Conservation (phyloP, 1,140 invertebrate genomes). For the Galendromus occidentalis region DNA sequence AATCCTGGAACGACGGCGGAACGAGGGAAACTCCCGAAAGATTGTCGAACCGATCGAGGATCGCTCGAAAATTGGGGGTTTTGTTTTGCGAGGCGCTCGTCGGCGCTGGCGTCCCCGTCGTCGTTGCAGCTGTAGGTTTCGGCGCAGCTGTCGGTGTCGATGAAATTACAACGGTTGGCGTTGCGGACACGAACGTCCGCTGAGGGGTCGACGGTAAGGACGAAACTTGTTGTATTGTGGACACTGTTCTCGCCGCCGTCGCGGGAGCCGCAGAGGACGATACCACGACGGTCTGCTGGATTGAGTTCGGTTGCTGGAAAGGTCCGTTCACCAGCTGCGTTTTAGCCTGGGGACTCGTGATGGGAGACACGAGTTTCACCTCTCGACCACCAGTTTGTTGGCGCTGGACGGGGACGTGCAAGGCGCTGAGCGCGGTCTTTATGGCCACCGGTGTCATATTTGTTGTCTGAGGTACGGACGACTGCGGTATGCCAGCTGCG, state of each 20-base stretch:
- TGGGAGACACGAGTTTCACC: too few species aligned
- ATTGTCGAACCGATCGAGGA: not conserved
- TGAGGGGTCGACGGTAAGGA: too few species aligned
- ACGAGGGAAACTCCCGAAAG: not conserved
- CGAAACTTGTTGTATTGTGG: too few species aligned
- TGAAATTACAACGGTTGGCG: too few species aligned
- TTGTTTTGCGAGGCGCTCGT: not conserved
- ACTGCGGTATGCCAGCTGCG: not conserved
- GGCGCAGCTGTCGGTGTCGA: not conserved
- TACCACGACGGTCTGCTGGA: too few species aligned
- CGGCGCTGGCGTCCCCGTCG: not conserved
- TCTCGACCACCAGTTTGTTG: not conserved
- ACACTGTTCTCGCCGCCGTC: too few species aligned
- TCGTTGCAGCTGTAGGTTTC: not conserved
- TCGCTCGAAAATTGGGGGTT: not conserved
- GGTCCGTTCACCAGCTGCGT: too few species aligned
- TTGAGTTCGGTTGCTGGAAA: too few species aligned
- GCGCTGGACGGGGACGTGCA: not conserved
- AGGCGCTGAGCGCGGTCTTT: not conserved
- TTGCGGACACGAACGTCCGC: too few species aligned
- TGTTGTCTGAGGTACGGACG: not conserved
- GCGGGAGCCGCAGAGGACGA: too few species aligned
- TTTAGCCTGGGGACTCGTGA: too few species aligned
- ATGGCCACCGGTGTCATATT: conserved; percentile 9
- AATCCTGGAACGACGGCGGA: not conserved